These are phyloP conservation scores for Engystomops pustulosus DNA, from an alignment of 2,113 vertebrate genomes.

Conservation along the genomic window DNA sequence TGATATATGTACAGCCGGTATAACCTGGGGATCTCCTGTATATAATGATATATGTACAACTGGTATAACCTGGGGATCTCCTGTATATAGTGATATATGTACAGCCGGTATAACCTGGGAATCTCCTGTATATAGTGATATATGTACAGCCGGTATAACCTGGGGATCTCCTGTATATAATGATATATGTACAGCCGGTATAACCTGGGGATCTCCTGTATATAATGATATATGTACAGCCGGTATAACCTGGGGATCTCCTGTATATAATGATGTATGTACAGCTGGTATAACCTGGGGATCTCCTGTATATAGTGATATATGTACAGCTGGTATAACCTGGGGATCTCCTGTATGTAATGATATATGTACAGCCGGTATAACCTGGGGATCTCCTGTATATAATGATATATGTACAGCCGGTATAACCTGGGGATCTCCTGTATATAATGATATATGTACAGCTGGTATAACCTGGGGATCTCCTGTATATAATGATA, in stretches of 20 bases:
- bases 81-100: neutral
- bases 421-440: neutral
- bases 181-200: neutral
- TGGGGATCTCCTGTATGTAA: no score
- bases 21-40: neutral
- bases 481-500: neutral
- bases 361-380: neutral
- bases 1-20: neutral
- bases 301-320: neutral
- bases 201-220: neutral
- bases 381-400: neutral
- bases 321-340: neutral
- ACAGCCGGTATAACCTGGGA: neutral
- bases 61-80: neutral
- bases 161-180: neutral
- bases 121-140: no score
- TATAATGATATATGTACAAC: no score
- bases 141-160: neutral
- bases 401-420: neutral
- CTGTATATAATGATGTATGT: no score
- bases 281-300: neutral
- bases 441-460: neutral
- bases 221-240: neutral
- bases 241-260: neutral
- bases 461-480: neutral